These are phyloP conservation scores for Morelia viridis DNA, from an alignment of 2,797 vertebrate species.

Conservation along the genomic window DNA sequence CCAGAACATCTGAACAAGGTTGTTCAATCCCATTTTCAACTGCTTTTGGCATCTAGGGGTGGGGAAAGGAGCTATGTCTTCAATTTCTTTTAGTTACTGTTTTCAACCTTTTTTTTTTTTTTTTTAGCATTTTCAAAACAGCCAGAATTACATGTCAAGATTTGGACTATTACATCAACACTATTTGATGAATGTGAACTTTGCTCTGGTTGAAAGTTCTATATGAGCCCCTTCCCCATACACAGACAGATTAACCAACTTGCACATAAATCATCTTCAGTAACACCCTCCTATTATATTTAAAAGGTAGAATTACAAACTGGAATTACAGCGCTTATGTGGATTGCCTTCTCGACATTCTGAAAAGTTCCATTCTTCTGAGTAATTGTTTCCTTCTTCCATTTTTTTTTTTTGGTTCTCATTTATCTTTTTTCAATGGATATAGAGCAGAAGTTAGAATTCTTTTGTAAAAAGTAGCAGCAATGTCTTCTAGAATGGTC, in stretches of 20 bases:
- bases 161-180: neutral
- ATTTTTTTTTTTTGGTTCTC: slow-evolving; percentile 10
- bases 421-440: slow-evolving; percentile 53
- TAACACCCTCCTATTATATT: slow-evolving; percentile 20
- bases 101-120: neutral
- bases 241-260: slow-evolving; percentile 1
- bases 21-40: neutral
- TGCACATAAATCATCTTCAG: neutral
- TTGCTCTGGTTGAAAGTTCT: neutral
- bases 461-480: slow-evolving; percentile 43
- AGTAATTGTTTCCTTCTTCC: slow-evolving; percentile 27
- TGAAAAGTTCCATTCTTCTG: slow-evolving; percentile 39
- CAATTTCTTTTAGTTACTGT: slow-evolving; percentile 1
- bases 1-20: neutral
- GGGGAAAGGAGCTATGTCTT: neutral
- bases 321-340: slow-evolving; percentile 10
- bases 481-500: slow-evolving; percentile 38
- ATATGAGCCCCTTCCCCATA: slow-evolving; percentile 1
- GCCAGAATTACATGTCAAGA: neutral
- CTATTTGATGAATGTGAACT: neutral
- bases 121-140: neutral
- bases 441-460: slow-evolving; percentile 37
- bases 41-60: neutral
- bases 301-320: slow-evolving; percentile 23
- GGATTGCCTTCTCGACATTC: slow-evolving; percentile 14